Percentiles rank a stretch among this genome's conserved stretches.
These are phyloP conservation scores for Parascotia fuliginaria DNA, from an alignment of 2,888 invertebrate genomes.

Conservation along the genomic window DNA sequence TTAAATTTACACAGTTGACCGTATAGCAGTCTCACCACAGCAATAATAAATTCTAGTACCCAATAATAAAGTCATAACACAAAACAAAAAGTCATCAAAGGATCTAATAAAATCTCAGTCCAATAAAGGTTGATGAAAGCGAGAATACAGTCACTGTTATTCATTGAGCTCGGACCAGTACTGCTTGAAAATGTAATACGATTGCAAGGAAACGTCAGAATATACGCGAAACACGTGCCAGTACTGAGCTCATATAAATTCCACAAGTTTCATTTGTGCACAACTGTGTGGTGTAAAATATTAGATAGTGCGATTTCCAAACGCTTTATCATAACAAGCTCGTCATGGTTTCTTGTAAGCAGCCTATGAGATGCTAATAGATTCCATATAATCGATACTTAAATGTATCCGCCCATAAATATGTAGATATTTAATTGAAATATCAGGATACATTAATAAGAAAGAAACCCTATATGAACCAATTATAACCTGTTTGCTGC, in stretches of 20 bases:
- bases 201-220: slow-evolving; percentile 55
- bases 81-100: slow-evolving; percentile 16
- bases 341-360: no score
- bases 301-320: slow-evolving; percentile 5
- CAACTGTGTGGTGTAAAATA: slow-evolving; percentile 43
- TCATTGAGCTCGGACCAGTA: slow-evolving; percentile 38
- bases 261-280: slow-evolving; percentile 71
- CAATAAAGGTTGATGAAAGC: slow-evolving; percentile 32
- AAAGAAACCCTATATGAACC: no score
- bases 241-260: slow-evolving; percentile 69
- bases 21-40: background rate
- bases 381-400: no score
- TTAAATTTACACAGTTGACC: background rate
- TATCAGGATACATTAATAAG: slow-evolving; percentile 1
- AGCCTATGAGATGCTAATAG: no score
- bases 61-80: slow-evolving; percentile 12
- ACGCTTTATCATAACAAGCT: no score
- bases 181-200: slow-evolving; percentile 33
- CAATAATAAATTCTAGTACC: background rate
- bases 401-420: background rate
- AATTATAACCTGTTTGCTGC: no score
- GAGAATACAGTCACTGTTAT: slow-evolving; percentile 28
- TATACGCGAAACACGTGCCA: slow-evolving; percentile 72
- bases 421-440: background rate
- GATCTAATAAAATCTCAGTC: slow-evolving; percentile 28